Percentiles rank a stretch among this genome's conserved stretches.
Evolutionary conservation across 2,888 invertebrate species (phyloP).

Genomic region (Corythucha ciliata): DNA sequence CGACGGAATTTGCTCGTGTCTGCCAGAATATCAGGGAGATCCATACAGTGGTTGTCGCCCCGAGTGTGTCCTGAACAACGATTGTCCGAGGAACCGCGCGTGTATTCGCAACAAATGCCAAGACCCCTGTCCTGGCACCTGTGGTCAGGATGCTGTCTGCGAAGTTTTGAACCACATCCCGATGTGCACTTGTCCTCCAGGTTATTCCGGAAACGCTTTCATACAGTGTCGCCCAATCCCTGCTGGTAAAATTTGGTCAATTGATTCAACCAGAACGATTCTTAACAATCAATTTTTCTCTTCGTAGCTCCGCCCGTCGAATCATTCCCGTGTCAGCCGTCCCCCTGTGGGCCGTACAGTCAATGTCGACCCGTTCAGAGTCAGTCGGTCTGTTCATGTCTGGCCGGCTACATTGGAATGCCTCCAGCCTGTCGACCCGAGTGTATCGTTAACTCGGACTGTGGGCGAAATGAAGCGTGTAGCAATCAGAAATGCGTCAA

Average conservation of each 20-base stretch:
- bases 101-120: constrained; percentile 61
- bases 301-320: constrained; percentile 29
- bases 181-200: constrained; percentile 57
- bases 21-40: constrained; percentile 59
- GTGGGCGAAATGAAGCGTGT: constrained; percentile 59
- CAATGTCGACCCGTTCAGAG: constrained; percentile 63
- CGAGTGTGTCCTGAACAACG: constrained; percentile 68
- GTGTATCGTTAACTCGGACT: constrained; percentile 53
- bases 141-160: constrained; percentile 58
- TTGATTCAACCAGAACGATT: background rate
- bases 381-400: constrained; percentile 63
- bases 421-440: constrained; percentile 54
- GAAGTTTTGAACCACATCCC: constrained; percentile 61
- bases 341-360: constrained; percentile 45
- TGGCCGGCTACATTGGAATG: constrained; percentile 59
- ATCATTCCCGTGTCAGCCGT: constrained; percentile 45
- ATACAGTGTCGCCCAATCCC: constrained; percentile 37
- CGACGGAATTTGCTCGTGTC: constrained; percentile 64
- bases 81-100: constrained; percentile 52
- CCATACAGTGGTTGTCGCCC: constrained; percentile 65
- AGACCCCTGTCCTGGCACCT: constrained; percentile 60
- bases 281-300: background rate
- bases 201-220: constrained; percentile 57
- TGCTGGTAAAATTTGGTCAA: constrained; percentile 15
- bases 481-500: constrained; percentile 66